Base-by-base conservation (phyloP, 2,888 invertebrate species). In the Eudasyphora cyanicolor region DNA sequence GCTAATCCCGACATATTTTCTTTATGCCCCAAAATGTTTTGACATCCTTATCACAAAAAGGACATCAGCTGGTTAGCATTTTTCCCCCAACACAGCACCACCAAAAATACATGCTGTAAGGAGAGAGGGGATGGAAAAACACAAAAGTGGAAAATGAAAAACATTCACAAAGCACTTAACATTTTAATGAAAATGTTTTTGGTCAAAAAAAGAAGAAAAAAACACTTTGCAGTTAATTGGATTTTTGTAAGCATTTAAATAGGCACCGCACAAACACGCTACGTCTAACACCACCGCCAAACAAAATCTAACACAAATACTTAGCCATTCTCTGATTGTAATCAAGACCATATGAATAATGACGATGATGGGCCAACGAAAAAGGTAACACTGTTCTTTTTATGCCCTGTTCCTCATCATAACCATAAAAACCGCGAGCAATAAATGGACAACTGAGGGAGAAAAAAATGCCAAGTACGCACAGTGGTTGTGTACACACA, bases 151-250 rank as follows among this genome's bases (percentile, higher is more conserved):
- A 67, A 67, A 38, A 38, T 67, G 67, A 67, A 42, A 67, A 67
- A 67, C 42, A 42, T 67, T 38, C 24, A 35, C 67, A 32, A 32
- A 42, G 35, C 7, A 71, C 71, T 64, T 42, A 71, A 73, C 45
- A 57, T 78, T 84, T 81, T 60, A 84, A 81, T 84, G 42, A 81
- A 84, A 84, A 84, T 84, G 80, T 83, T 83, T 75, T 45, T 76
- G 64, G 29, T 14, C 57, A 29, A 57, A 24, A 49, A 49, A 7
- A 35, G 35, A 5, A 35, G n/a, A 7, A 17, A 24, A 57, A 84
- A 84, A 81, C 71, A 67, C 75, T 84, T 84, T 76, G 67, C 75
- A 84, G 57, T 84, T 84, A 84, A 84, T 84, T 84, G 84, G 81
- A 84, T 84, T 81, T 84, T 76, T 73, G 60, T 83, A 74, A 70